These are phyloP conservation scores for Delichon dasypus DNA, from an alignment of 2,797 vertebrate species.

Conservation along the genomic window DNA sequence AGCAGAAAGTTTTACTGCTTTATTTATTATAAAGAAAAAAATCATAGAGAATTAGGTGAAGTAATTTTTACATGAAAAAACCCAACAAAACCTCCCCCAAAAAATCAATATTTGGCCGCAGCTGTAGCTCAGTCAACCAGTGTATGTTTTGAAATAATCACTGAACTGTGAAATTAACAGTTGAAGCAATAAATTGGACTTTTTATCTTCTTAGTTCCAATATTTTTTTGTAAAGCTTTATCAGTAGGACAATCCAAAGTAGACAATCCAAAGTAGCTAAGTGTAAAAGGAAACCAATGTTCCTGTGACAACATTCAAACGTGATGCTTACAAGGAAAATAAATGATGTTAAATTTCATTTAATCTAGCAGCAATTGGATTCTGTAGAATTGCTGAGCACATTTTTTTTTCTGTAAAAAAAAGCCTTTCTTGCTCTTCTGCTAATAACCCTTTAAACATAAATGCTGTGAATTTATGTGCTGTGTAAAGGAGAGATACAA, in stretches of 20 bases:
- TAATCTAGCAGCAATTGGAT: neutral
- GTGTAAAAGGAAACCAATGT: neutral
- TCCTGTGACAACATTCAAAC: neutral
- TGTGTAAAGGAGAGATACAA: neutral
- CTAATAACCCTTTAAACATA: neutral
- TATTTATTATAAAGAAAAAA: neutral
- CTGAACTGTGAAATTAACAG: constrained; percentile 56
- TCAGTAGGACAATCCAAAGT: neutral
- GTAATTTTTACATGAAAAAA: neutral
- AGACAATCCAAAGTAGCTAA: neutral
- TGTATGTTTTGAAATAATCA: constrained; percentile 12
- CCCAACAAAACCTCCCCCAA: neutral
- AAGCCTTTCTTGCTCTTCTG: neutral
- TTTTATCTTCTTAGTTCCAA: constrained; percentile 1
- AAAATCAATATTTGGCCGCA: constrained; percentile 28
- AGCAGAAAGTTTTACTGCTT: neutral
- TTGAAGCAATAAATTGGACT: constrained; percentile 33
- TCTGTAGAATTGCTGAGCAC: neutral
- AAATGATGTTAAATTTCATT: neutral
- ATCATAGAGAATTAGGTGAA: neutral
- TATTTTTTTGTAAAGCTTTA: neutral
- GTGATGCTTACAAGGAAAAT: neutral
- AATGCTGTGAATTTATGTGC: neutral
- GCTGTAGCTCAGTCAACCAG: neutral
- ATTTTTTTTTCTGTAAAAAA: neutral